phyloP scores from a whole-genome alignment of 2,797 vertebrate genomes.

The Danio jaintianensis region DNA sequence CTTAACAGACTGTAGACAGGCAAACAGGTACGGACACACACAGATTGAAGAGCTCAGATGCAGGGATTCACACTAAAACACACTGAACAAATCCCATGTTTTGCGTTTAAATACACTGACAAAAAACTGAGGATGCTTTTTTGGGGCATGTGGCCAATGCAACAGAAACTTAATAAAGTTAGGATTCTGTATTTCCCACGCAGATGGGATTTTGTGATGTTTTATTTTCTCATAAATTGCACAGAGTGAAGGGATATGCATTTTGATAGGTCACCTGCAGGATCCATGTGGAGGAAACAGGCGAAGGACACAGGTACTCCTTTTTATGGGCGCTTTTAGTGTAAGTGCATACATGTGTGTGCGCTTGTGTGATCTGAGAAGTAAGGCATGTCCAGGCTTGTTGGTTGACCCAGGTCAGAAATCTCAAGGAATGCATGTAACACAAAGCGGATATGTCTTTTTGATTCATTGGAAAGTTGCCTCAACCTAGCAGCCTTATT shows the following conservation, averaged over 20 bases:
- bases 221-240: conserved; percentile 13
- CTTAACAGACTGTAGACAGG: background rate
- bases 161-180: background rate
- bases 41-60: background rate
- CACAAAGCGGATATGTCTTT: conserved; percentile 38
- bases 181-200: background rate
- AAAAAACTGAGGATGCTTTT: background rate
- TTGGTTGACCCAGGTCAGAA: conserved; percentile 43
- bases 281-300: conserved; percentile 2
- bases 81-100: background rate
- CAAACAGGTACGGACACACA: conserved; percentile 34
- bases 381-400: conserved; percentile 32
- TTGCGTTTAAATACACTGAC: background rate
- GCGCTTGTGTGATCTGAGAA: conserved; percentile 24
- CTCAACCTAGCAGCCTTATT: conserved; percentile 16
- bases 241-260: background rate
- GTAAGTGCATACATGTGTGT: conserved; percentile 26
- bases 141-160: background rate
- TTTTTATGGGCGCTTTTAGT: conserved; percentile 31
- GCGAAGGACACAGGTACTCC: background rate
- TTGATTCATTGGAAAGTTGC: conserved; percentile 25
- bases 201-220: background rate
- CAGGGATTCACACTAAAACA: background rate
- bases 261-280: conserved; percentile 7
- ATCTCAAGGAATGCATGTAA: conserved; percentile 40